phyloP scores from a whole-genome alignment of 1,140 invertebrate species.

The Palaemon carinicauda region DNA sequence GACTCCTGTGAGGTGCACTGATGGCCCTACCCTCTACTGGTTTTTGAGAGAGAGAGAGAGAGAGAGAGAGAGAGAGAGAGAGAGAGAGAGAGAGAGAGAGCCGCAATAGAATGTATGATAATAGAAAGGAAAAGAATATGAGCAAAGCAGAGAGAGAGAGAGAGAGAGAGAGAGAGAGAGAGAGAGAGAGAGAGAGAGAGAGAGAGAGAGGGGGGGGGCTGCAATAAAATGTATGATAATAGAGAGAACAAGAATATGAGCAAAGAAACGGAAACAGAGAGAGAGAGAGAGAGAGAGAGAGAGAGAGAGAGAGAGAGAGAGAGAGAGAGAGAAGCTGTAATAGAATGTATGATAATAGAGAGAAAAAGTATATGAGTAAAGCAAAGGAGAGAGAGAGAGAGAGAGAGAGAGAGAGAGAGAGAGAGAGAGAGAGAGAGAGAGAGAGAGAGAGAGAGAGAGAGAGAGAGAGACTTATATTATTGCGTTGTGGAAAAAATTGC shows the following conservation, averaged over 20 bases:
- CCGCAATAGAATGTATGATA: too few species aligned
- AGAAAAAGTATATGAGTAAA: not conserved
- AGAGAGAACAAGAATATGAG: not conserved
- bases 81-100: too few species aligned
- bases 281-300: not conserved
- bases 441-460: not conserved
- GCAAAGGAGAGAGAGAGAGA: not conserved
- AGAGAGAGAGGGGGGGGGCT: too few species aligned
- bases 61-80: too few species aligned
- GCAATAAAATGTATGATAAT: too few species aligned
- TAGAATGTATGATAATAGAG: too few species aligned
- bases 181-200: constrained; percentile 9
- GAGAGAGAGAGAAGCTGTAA: not conserved
- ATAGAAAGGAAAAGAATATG: not conserved
- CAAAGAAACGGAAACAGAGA: not conserved
- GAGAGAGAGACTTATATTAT: too few species aligned
- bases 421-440: not conserved
- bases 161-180: not conserved
- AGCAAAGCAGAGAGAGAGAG: not conserved
- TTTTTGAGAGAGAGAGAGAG: too few species aligned
- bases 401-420: constrained; percentile 3
- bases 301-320: not conserved
- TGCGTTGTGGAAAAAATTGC: not conserved
- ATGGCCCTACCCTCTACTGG: too few species aligned
- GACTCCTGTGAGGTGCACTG: too few species aligned